Conservation (phyloP, 2,888 invertebrate genomes). For the Philaethria dido region DNA sequence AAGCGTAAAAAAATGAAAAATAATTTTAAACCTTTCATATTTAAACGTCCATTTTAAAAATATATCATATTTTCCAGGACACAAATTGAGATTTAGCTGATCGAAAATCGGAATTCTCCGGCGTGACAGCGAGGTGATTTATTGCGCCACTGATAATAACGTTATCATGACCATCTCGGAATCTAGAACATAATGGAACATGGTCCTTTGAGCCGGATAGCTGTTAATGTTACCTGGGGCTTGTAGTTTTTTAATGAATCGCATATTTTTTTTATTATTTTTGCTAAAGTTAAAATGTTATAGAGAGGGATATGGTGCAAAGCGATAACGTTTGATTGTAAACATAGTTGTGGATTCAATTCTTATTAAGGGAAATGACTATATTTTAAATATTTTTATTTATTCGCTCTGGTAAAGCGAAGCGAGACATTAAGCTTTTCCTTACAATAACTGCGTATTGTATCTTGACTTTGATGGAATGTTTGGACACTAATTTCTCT, state of each 20-base stretch:
- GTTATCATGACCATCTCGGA: slow-evolving; percentile 58
- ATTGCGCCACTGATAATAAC: slow-evolving; percentile 57
- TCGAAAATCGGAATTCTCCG: slow-evolving; percentile 56
- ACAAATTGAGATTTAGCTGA: slow-evolving; percentile 49
- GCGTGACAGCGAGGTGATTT: slow-evolving; percentile 61
- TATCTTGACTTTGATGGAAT: too few species aligned
- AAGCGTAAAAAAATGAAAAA: not conserved
- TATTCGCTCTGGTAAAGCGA: too few species aligned
- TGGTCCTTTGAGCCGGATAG: slow-evolving; percentile 46
- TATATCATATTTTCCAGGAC: slow-evolving; percentile 42
- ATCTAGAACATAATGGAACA: slow-evolving; percentile 47
- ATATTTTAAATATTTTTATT: too few species aligned
- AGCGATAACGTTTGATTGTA: too few species aligned
- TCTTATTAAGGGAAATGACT: too few species aligned
- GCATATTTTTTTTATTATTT: not conserved
- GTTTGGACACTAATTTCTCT: too few species aligned
- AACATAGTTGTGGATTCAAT: too few species aligned
- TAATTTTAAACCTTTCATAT: slow-evolving; percentile 34
- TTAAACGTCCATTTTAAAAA: slow-evolving; percentile 31
- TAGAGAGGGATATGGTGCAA: too few species aligned
- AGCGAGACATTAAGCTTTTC: too few species aligned
- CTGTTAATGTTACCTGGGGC: slow-evolving; percentile 34
- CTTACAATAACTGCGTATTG: too few species aligned
- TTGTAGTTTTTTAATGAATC: slow-evolving; percentile 15
- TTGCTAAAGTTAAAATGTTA: too few species aligned